Conservation (phyloP, 2,888 invertebrate species). For the Aporophyla lueneburgensis region DNA sequence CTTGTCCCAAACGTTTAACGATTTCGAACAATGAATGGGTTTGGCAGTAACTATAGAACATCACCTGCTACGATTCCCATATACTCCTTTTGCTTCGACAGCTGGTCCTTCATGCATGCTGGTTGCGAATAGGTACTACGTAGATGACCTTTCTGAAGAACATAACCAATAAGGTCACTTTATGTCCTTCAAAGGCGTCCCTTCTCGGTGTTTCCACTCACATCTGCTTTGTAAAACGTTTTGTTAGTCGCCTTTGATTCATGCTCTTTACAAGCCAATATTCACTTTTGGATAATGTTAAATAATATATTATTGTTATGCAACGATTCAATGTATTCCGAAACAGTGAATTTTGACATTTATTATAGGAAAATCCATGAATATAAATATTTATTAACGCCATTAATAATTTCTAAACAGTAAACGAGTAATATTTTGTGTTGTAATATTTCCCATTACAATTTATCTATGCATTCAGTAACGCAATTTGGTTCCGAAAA, state of each 20-base stretch:
- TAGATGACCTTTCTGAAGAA: background rate
- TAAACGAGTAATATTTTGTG: slow-evolving; percentile 7
- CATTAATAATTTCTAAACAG: slow-evolving; percentile 32
- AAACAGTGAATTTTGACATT: slow-evolving; percentile 14
- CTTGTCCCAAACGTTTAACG: background rate
- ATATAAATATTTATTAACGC: slow-evolving; percentile 17
- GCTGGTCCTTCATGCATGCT: background rate
- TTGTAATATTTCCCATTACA: background rate
- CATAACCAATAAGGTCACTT: too few species aligned
- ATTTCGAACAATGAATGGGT: background rate
- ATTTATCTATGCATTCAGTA: slow-evolving; percentile 16
- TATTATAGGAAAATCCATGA: slow-evolving; percentile 19
- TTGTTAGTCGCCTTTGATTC: background rate
- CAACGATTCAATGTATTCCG: background rate
- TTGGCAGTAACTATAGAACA: background rate
- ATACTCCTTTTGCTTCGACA: background rate
- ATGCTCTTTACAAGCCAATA: background rate
- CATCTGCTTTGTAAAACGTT: background rate
- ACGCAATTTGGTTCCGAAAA: background rate
- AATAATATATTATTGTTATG: background rate
- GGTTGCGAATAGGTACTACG: background rate
- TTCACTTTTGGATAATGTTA: too few species aligned
- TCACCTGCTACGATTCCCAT: too few species aligned
- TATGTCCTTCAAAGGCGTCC: background rate
- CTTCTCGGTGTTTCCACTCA: background rate